These are phyloP conservation scores for Acleris cristana DNA, from an alignment of 2,888 invertebrate genomes.

Conservation along the genomic window DNA sequence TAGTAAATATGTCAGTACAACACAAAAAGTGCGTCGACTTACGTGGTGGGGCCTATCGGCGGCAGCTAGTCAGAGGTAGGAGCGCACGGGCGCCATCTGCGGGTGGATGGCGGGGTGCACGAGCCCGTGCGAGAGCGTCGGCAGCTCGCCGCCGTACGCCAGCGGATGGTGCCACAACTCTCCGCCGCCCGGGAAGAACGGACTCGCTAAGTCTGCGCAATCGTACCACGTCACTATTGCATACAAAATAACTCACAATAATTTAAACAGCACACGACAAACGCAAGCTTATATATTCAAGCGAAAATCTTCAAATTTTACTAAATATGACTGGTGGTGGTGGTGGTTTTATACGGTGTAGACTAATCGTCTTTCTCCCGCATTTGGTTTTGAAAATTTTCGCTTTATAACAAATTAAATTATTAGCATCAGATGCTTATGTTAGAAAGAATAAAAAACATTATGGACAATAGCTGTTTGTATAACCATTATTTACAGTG, in stretches of 20 bases:
- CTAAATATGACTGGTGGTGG: too few relatives aligned
- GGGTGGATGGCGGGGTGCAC: slow-evolving; percentile 98
- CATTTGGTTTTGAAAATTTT: too few relatives aligned
- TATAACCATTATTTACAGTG: slow-evolving; percentile 57
- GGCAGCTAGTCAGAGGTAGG: slow-evolving; percentile 98
- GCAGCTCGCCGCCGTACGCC: slow-evolving; percentile 91
- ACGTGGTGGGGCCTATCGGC: slow-evolving; percentile 90
- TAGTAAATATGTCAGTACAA: neutral
- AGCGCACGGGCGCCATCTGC: slow-evolving; percentile 97
- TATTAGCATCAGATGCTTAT: slow-evolving; percentile 39
- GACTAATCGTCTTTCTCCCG: too few relatives aligned
- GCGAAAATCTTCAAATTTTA: too few relatives aligned
- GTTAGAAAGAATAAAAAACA: neutral
- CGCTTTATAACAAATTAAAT: slow-evolving; percentile 27
- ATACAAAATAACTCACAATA: slow-evolving; percentile 42
- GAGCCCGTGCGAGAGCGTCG: slow-evolving; percentile 93
- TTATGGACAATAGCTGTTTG: neutral
- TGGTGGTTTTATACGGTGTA: too few relatives aligned
- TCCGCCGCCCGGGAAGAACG: slow-evolving; percentile 94
- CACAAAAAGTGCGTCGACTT: slow-evolving; percentile 57
- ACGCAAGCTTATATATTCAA: too few relatives aligned
- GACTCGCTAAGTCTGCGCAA: slow-evolving; percentile 94
- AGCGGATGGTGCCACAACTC: slow-evolving; percentile 97
- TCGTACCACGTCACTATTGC: slow-evolving; percentile 44
- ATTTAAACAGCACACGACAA: slow-evolving; percentile 32